Evolutionary conservation across 1,140 invertebrate species (phyloP).

Genomic region (Drosophila micromelanica): DNA sequence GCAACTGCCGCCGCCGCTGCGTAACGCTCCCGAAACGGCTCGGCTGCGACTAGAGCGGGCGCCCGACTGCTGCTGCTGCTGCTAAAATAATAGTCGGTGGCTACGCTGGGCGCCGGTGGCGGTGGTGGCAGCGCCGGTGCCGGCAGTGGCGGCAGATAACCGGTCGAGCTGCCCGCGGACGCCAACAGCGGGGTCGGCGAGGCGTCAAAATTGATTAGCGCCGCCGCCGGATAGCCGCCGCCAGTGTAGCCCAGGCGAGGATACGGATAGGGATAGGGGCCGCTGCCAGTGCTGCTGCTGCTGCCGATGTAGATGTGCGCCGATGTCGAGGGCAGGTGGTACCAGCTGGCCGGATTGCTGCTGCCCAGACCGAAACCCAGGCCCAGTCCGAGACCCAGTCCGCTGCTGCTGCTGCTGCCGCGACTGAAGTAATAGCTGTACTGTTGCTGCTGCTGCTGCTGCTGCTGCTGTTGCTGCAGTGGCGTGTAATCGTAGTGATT

Average conservation of each 20-base stretch:
- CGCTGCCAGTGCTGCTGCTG: constrained; percentile 59
- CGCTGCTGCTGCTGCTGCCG: constrained; percentile 53
- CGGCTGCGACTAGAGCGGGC: constrained; percentile 35
- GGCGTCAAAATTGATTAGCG: constrained; percentile 70
- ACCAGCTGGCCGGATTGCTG: constrained; percentile 73
- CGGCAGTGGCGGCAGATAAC: constrained; percentile 62
- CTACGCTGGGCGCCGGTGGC: constrained; percentile 64
- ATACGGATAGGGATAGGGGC: constrained; percentile 60
- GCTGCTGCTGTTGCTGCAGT: constrained; percentile 34
- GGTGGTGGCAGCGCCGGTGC: constrained; percentile 58
- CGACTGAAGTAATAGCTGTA: constrained; percentile 47
- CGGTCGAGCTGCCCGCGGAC: constrained; percentile 64
- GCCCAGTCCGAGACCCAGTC: constrained; percentile 65
- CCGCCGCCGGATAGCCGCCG: constrained; percentile 74
- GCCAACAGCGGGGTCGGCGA: constrained; percentile 72
- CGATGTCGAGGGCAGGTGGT: constrained; percentile 73
- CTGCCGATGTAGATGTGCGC: constrained; percentile 73
- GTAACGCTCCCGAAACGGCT: constrained; percentile 55
- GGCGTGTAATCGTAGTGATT: constrained; percentile 44
- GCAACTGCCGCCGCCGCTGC: constrained; percentile 32
- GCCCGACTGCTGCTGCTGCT: constrained; percentile 53
- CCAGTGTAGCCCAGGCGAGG: constrained; percentile 60
- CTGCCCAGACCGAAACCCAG: constrained; percentile 73
- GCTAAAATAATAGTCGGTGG: constrained; percentile 70
- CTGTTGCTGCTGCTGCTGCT: constrained; percentile 54